Evolutionary conservation across 2,888 invertebrate species (phyloP).

Genomic region (Melieria picta): DNA sequence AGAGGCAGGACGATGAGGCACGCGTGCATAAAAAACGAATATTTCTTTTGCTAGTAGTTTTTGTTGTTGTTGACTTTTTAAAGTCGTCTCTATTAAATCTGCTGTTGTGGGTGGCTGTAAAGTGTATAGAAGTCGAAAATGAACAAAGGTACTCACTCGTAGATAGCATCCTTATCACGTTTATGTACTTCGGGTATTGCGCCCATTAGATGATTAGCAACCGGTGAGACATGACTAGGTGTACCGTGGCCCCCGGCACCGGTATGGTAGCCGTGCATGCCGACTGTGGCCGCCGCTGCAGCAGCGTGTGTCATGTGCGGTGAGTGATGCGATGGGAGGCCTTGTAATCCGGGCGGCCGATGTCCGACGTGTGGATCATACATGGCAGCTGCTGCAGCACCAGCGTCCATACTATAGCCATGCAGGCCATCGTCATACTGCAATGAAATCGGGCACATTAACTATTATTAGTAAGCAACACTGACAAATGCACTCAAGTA

Average conservation of each 20-base stretch:
- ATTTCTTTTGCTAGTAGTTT: background rate
- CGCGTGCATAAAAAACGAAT: constrained; percentile 38
- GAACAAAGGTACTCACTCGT: constrained; percentile 81
- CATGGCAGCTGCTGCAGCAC: constrained; percentile 72
- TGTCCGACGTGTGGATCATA: constrained; percentile 81
- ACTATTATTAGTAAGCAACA: too few relatives aligned
- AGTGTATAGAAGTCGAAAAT: constrained; percentile 2
- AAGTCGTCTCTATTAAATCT: too few relatives aligned
- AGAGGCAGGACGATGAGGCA: constrained; percentile 30
- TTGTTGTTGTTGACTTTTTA: too few relatives aligned
- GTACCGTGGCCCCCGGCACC: constrained; percentile 68
- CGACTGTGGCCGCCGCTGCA: constrained; percentile 70
- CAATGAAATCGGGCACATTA: constrained; percentile 13
- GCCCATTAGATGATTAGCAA: constrained; percentile 87
- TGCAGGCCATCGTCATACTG: constrained; percentile 96
- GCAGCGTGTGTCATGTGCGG: constrained; percentile 81
- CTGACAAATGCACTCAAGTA: constrained; percentile 30
- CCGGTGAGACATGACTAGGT: constrained; percentile 84
- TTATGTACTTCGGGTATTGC: constrained; percentile 92
- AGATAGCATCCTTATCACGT: constrained; percentile 98
- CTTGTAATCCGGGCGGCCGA: constrained; percentile 70
- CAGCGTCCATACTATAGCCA: constrained; percentile 83
- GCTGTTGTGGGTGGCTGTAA: background rate
- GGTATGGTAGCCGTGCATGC: constrained; percentile 71
- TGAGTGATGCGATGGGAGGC: constrained; percentile 79